Conservation (phyloP, 2,888 invertebrate genomes). For the Linhomoeus sp. region DNA sequence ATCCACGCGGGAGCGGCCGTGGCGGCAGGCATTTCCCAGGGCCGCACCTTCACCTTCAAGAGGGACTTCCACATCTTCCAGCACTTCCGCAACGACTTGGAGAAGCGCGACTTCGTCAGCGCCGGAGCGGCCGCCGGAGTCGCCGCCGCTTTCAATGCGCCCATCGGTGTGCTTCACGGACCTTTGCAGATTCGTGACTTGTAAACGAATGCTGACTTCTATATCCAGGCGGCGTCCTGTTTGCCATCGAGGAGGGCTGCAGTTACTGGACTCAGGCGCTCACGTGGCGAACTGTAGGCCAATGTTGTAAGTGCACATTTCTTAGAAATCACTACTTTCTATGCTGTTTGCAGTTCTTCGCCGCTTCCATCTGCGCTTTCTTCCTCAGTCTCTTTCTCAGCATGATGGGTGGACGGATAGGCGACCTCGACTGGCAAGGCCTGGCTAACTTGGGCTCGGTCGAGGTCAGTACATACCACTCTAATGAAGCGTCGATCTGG, state of each 20-base stretch:
- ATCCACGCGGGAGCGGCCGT: constrained; percentile 88
- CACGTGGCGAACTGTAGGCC: constrained; percentile 85
- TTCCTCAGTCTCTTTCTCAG: constrained; percentile 61
- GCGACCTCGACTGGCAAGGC: constrained; percentile 43
- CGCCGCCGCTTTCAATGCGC: constrained; percentile 83
- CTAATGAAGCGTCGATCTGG: no score
- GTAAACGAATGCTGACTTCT: no score
- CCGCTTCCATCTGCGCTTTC: constrained; percentile 80
- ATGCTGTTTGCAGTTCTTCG: constrained; percentile 55
- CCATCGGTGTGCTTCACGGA: constrained; percentile 44
- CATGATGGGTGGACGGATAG: constrained; percentile 47
- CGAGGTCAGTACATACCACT: no score
- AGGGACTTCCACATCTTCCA: constrained; percentile 41
- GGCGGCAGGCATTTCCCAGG: constrained; percentile 85
- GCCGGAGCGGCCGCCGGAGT: constrained; percentile 86
- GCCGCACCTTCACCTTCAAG: constrained; percentile 47
- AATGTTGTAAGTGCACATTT: no score
- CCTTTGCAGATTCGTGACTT: background rate
- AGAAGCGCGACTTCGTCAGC: constrained; percentile 85
- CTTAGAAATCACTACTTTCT: no score
- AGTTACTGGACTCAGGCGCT: constrained; percentile 91
- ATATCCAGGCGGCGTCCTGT: constrained; percentile 66
- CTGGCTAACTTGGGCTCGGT: constrained; percentile 83
- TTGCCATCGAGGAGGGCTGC: constrained; percentile 83
- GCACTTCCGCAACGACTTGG: constrained; percentile 79